Evolutionary conservation across 1,140 invertebrate genomes (phyloP).

Genomic region (Halictus rubicundus): DNA sequence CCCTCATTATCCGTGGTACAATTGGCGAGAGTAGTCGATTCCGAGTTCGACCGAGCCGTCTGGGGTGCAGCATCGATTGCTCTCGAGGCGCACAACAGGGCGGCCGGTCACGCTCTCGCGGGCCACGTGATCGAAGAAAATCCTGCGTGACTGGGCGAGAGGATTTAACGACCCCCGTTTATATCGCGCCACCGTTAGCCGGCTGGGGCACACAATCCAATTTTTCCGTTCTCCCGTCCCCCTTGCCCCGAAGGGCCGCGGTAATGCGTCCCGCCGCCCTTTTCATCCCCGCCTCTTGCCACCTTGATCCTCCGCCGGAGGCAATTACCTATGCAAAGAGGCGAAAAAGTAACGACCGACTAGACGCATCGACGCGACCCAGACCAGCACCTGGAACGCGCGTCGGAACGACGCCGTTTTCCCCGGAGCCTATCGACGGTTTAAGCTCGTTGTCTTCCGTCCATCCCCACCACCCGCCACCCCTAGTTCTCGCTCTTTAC

Average conservation of each 20-base stretch:
- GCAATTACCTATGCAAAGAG: constrained; percentile 70
- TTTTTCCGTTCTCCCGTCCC: constrained; percentile 45
- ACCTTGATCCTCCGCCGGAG: constrained; percentile 54
- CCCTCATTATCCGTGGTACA: too few species aligned
- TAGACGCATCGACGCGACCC: constrained; percentile 58
- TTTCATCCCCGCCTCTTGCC: constrained; percentile 48
- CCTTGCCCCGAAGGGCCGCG: constrained; percentile 17
- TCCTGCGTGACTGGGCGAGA: constrained; percentile 62
- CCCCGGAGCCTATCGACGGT: constrained; percentile 12
- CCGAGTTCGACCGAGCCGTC: too few species aligned
- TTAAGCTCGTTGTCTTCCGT: constrained; percentile 47
- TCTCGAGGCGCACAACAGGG: neutral
- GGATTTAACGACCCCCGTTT: constrained; percentile 65
- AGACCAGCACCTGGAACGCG: neutral
- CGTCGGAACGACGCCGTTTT: constrained; percentile 26
- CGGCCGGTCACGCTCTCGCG: constrained; percentile 14
- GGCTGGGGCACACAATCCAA: constrained; percentile 54
- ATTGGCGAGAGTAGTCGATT: neutral
- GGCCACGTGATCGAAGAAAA: constrained; percentile 53
- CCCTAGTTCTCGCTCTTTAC: too few species aligned
- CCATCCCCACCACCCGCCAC: neutral
- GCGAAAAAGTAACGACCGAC: constrained; percentile 62
- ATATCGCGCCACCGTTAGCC: constrained; percentile 56
- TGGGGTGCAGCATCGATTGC: neutral
- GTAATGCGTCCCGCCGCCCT: constrained; percentile 59